Conservation (phyloP, 2,797 vertebrate species). For the Periparus ater region DNA sequence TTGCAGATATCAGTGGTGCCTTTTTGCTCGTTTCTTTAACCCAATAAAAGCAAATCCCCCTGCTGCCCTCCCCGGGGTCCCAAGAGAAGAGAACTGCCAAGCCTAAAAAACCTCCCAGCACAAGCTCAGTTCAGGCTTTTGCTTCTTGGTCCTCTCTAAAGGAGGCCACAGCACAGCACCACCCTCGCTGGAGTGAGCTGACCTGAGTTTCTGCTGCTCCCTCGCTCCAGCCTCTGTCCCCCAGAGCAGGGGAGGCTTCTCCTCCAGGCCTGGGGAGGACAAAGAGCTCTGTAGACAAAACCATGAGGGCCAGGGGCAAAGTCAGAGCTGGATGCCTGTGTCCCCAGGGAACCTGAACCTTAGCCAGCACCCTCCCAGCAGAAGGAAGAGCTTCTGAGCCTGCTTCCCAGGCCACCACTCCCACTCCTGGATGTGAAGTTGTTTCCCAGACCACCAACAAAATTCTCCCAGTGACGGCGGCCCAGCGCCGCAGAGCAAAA, state of each 20-base stretch:
- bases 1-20: background rate
- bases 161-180: background rate
- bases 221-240: background rate
- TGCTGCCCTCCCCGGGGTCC: background rate
- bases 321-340: background rate
- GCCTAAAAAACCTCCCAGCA: background rate
- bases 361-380: background rate
- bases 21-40: background rate
- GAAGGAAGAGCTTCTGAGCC: background rate
- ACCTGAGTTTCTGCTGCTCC: background rate
- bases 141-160: background rate
- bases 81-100: background rate
- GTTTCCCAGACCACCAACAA: background rate
- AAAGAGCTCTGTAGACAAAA: background rate
- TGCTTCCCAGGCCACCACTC: background rate
- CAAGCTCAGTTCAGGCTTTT: background rate
- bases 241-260: background rate
- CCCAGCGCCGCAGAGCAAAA: background rate
- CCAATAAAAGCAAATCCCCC: background rate
- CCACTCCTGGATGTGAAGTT: background rate
- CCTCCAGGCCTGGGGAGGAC: background rate
- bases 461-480: rapidly evolving
- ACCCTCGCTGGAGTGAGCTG: background rate
- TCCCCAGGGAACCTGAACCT: background rate
- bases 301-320: background rate